Percentiles rank a stretch among this genome's conserved stretches.
These are phyloP conservation scores for Micropterix aruncella DNA, from an alignment of 2,888 invertebrate species.

Conservation along the genomic window DNA sequence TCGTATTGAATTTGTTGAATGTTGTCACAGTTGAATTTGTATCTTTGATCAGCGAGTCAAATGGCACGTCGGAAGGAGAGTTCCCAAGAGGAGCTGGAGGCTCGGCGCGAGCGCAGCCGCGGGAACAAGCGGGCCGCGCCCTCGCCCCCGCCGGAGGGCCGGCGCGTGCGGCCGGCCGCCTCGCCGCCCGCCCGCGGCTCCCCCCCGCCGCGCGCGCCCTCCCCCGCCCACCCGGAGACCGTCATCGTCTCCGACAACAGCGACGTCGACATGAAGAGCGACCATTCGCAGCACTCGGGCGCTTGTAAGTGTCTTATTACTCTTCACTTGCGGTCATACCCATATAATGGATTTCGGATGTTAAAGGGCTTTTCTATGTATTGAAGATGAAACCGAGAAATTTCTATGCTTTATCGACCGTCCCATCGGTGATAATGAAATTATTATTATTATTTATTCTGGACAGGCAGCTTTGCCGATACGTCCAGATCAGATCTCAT, in stretches of 20 bases:
- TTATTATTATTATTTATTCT: too few species aligned
- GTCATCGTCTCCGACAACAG: constrained; percentile 36
- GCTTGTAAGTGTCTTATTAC: constrained; percentile 4
- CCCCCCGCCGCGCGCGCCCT: constrained; percentile 20
- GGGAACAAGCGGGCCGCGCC: constrained; percentile 30
- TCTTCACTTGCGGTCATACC: too few species aligned
- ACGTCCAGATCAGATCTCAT: too few species aligned
- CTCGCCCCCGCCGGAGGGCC: constrained; percentile 15
- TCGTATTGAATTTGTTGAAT: too few species aligned
- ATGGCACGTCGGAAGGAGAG: constrained; percentile 66
- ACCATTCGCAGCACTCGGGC: constrained; percentile 23
- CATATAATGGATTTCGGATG: too few species aligned
- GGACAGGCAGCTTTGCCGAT: too few species aligned
- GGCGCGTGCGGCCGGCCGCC: neutral
- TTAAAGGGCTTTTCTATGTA: too few species aligned
- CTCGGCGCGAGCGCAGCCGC: constrained; percentile 46
- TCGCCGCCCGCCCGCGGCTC: constrained; percentile 8
- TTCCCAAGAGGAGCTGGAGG: constrained; percentile 58
- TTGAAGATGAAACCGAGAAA: too few species aligned
- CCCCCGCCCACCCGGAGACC: constrained; percentile 22
- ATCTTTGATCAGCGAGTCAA: too few species aligned
- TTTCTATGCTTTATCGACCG: too few species aligned
- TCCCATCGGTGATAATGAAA: too few species aligned
- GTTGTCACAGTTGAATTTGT: too few species aligned
- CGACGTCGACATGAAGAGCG: constrained; percentile 34